Evolutionary conservation across 2,113 vertebrate genomes (phyloP), one percentile per base, ranked within the genome.

Genomic region (Archocentrus centrarchus): DNA sequence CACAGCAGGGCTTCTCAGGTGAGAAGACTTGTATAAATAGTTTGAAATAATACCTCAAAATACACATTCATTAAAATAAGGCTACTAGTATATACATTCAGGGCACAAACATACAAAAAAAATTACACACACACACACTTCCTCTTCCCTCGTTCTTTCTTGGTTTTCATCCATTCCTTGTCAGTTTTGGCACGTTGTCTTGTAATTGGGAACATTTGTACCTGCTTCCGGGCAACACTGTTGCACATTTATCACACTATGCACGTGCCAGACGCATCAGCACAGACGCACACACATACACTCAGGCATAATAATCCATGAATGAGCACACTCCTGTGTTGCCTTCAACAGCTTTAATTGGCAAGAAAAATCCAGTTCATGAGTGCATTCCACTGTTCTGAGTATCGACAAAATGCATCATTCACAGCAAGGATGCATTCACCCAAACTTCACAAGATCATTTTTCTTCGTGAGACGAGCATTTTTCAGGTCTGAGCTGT

Each of bases 181-280:
- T 79, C 75, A 59, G 30, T 75, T 89, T 89, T 84, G 37, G 30
- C 83, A 89, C 1, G 1, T 44, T 81, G 78, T 88, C 7, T 76
- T 82, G 60, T 85, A 88, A 86, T 81, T 90, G 79, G 61, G 24
- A 87, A 82, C 59, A 86, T 92, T 88, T 84, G 27, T 84, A 53
- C 44, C 39, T 59, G 80, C 82, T 79, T 86, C 61, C 3, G 14
- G 77, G 70, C 61, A 76, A 20, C 13, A 5, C 39, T n/a, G 77
- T 4, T 32, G 37, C 53, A 73, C 77, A 75, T 82, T 81, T 59
- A 83, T 75, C 60, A 83, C 37, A 62, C 44, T 6, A n/a, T 0
- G 18, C 68, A 70, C 24, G 17, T 63, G 47, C 59, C 41, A 57
- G 55, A 75, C 64, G 62, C 70, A 83, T 7, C n/a, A 50, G 17